Base-by-base conservation (phyloP, 1,140 invertebrate species). In the Bombus ignitus region DNA sequence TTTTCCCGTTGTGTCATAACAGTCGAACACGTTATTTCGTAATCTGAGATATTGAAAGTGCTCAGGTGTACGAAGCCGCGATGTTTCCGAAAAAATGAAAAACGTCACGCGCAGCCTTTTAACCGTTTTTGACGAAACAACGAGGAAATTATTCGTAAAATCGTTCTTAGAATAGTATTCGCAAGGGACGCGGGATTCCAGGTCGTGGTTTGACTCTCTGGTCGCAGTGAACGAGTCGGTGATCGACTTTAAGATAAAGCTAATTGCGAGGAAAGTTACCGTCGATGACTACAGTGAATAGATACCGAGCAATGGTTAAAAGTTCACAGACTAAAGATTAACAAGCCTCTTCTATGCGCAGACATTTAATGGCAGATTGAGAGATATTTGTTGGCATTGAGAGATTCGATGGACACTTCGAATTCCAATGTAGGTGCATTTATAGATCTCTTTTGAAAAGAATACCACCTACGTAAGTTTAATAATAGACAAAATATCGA, bases 211-310 rank as follows among this genome's bases (percentile, higher is more conserved):
- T 12, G 22, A 25, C 10, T 35, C 18, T 25, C 1, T 15, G n/a
- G 37, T 42, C 18, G 44, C 44, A 25, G 5, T 3, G 9, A 44
- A 22, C 28, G 42, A 25, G 22, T 44, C 73, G 73, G 73, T 75
- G 73, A 75, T 75, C 73, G 44, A 75, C 73, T 75, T 75, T 53
- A 12, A 75, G 73, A 75, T 75, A 75, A 75, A 53, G 15, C n/a
- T 32, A 73, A 47, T 73, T 73, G 37, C 44, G 5, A 75, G 44
- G 10, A 53, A 75, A 75, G 73, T 53, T 35, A 42, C 9, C n/a
- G 42, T 47, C 72, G 39, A 75, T 53, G 73, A 25, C 12, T 35
- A 75, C 44, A 25, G n/a, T 13, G 73, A 35, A 35, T 53, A 53
- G 44, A 53, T n/a, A 53, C 44, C 32, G 32, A 53, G 73, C 44